Percentiles rank a stretch among this genome's conserved stretches.
Evolutionary conservation across 2,797 vertebrate species (phyloP).

Genomic region (Bufotes viridis): DNA sequence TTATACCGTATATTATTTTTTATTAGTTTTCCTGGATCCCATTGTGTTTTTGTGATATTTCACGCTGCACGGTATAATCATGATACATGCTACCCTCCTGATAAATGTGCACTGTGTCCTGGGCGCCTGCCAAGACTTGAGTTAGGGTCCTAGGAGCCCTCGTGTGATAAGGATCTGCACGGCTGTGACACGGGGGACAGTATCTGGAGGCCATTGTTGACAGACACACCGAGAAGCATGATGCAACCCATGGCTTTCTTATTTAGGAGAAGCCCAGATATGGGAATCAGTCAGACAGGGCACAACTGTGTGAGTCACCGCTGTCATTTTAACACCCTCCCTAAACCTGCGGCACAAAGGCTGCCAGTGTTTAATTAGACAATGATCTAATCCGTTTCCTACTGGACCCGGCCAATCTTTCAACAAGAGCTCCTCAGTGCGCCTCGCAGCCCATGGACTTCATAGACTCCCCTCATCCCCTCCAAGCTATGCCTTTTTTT

Average conservation of each 20-base stretch:
- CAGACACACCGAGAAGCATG: conserved; percentile 36
- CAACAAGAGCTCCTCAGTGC: neutral
- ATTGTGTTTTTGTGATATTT: too few species aligned
- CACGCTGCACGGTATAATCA: too few species aligned
- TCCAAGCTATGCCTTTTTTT: neutral
- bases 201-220: conserved; percentile 8
- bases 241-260: conserved; percentile 49
- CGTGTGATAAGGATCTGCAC: neutral
- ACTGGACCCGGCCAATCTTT: conserved; percentile 15
- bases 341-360: conserved; percentile 52
- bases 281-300: conserved; percentile 55
- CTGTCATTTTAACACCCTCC: conserved; percentile 49
- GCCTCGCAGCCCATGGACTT: neutral
- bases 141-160: neutral
- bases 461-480: conserved; percentile 22
- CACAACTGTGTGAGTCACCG: conserved; percentile 41
- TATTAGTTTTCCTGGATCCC: too few species aligned
- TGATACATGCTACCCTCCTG: too few species aligned
- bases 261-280: conserved; percentile 53
- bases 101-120: too few species aligned
- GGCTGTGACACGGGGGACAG: neutral
- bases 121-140: neutral
- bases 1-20: too few species aligned
- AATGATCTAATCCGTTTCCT: conserved; percentile 58
- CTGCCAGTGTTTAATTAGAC: conserved; percentile 52